Evolutionary conservation across 2,797 vertebrate genomes (phyloP).

Genomic region (Botia kubotai): DNA sequence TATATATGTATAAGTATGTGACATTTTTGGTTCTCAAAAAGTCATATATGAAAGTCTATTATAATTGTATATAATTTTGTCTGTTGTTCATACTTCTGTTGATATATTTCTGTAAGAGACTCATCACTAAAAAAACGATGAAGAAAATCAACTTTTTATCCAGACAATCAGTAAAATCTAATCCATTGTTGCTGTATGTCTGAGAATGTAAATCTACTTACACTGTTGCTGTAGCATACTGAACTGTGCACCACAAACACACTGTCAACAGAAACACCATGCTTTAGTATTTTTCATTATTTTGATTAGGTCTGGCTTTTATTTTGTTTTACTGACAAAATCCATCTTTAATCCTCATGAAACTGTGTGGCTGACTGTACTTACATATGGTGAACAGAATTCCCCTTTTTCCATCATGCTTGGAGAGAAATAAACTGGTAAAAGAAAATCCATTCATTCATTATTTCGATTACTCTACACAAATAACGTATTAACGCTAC

Average conservation of each 20-base stretch:
- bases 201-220: neutral
- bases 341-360: neutral
- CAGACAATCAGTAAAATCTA: neutral
- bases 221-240: neutral
- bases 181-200: neutral
- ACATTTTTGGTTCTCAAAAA: no score
- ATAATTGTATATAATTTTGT: no score
- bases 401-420: neutral
- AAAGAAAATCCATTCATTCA: neutral
- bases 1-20: no score
- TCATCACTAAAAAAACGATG: no score
- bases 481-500: neutral
- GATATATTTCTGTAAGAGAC: no score
- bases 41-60: no score
- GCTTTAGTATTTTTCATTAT: neutral
- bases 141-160: no score
- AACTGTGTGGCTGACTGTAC: neutral
- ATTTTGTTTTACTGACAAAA: neutral
- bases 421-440: neutral
- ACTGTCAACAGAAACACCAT: conserved; percentile 16
- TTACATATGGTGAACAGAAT: neutral
- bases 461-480: neutral
- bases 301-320: no score
- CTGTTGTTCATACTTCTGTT: no score
- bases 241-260: conserved; percentile 1